phyloP scores from a whole-genome alignment of 2,797 vertebrate genomes.

The Eremophila alpestris region DNA sequence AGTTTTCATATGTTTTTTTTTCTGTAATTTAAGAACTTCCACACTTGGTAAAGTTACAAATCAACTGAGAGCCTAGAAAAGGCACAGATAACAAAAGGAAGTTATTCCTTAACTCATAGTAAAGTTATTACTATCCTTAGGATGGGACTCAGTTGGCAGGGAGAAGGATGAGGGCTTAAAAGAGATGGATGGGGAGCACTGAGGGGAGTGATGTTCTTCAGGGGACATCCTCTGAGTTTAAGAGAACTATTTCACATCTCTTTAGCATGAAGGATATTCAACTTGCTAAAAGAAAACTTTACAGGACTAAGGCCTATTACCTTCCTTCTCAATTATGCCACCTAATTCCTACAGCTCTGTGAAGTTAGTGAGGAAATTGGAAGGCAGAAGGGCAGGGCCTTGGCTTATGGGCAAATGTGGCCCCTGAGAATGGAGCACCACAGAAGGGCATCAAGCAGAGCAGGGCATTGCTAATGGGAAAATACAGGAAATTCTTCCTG shows the following conservation, averaged over 20 bases:
- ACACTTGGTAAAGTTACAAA: not conserved
- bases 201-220: not conserved
- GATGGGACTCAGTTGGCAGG: not conserved
- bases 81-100: not conserved
- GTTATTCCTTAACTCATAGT: not conserved
- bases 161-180: not conserved
- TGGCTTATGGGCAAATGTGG: not conserved
- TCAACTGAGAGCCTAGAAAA: not conserved
- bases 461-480: fast-evolving
- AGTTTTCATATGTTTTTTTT: not conserved
- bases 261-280: not conserved
- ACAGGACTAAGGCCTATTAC: not conserved
- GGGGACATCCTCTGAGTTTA: not conserved
- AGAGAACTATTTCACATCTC: not conserved
- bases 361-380: not conserved
- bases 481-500: not conserved
- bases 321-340: not conserved
- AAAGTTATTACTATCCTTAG: not conserved
- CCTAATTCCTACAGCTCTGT: not conserved
- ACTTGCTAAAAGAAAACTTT: not conserved
- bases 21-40: not conserved
- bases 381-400: not conserved
- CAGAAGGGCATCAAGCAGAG: not conserved
- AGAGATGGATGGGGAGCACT: not conserved
- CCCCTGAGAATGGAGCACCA: not conserved